Percentiles rank a stretch among this genome's conserved stretches.
phyloP scores from a whole-genome alignment of 2,797 vertebrate genomes.

The Furcifer pardalis region DNA sequence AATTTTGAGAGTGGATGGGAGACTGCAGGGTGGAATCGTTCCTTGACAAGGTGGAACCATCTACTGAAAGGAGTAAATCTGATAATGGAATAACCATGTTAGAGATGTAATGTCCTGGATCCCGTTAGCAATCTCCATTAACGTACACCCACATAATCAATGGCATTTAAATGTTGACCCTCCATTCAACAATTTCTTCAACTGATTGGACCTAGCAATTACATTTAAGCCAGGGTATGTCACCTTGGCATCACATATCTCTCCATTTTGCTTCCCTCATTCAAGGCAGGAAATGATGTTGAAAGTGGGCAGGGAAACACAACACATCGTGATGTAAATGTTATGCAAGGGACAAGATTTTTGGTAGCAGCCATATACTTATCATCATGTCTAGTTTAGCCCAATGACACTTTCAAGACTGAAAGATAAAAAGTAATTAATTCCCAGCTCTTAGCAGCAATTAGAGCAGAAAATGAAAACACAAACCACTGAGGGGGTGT shows the following conservation, averaged over 20 bases:
- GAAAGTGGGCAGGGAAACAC: neutral
- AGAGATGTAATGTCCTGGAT: no score
- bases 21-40: no score
- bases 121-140: no score
- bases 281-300: neutral
- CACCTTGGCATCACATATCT: neutral
- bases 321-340: neutral
- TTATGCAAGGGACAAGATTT: neutral
- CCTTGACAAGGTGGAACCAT: no score
- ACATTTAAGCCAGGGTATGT: neutral
- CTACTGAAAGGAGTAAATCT: neutral
- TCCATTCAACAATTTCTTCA: no score
- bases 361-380: slow-evolving; percentile 2
- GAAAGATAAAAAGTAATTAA: slow-evolving; percentile 71
- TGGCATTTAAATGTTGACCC: no score
- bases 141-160: no score
- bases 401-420: slow-evolving; percentile 55
- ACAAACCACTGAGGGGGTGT: slow-evolving; percentile 9
- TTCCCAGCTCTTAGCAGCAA: slow-evolving; percentile 63
- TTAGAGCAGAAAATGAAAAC: slow-evolving; percentile 66
- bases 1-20: neutral
- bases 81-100: neutral
- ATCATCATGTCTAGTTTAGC: slow-evolving; percentile 45
- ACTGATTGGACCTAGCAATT: no score
- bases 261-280: neutral